Conservation (phyloP, 2,888 invertebrate genomes). For the Dione juno region DNA sequence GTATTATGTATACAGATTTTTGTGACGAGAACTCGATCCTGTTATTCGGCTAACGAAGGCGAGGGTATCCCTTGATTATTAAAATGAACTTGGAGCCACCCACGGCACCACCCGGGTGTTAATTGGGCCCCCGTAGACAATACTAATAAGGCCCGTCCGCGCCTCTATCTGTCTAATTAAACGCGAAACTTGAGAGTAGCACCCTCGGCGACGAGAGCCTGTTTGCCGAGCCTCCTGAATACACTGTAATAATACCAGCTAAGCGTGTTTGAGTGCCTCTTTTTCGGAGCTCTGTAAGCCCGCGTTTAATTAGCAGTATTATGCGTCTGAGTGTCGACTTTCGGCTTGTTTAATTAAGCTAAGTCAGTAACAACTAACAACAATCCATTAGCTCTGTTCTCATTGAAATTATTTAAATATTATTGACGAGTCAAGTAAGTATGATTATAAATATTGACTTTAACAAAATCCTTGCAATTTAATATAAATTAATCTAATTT, state of each 20-base stretch:
- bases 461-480: constrained; percentile 21
- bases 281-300: constrained; percentile 83
- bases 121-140: constrained; percentile 84
- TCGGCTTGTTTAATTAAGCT: constrained; percentile 81
- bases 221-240: constrained; percentile 80
- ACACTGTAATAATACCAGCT: constrained; percentile 83
- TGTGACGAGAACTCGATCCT: constrained; percentile 66
- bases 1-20: constrained; percentile 45
- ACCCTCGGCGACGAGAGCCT: constrained; percentile 79
- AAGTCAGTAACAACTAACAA: constrained; percentile 82
- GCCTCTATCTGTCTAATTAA: constrained; percentile 84
- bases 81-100: constrained; percentile 80
- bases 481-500: constrained; percentile 36
- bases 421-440: constrained; percentile 51
- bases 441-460: constrained; percentile 34
- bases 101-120: constrained; percentile 79
- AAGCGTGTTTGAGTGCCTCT: constrained; percentile 83
- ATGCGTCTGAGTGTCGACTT: constrained; percentile 81
- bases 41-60: constrained; percentile 80
- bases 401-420: constrained; percentile 48
- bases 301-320: constrained; percentile 82
- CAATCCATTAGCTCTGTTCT: constrained; percentile 62
- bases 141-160: constrained; percentile 84
- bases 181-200: constrained; percentile 83
- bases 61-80: constrained; percentile 81